Evolutionary conservation across 2,888 invertebrate genomes (phyloP).

Genomic region (Stenchaetothrips biformis): DNA sequence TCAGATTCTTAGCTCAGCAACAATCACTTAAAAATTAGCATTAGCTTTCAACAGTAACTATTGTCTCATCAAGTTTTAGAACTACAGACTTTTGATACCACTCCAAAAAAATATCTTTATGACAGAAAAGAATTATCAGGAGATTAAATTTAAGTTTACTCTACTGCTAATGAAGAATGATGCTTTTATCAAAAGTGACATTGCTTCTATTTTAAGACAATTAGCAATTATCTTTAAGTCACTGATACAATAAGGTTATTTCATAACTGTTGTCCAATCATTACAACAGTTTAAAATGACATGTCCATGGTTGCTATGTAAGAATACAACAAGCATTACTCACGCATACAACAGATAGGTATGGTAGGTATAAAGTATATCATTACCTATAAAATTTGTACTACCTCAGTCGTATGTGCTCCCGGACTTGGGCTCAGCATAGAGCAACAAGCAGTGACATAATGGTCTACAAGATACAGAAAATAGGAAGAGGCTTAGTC

Average conservation of each 20-base stretch:
- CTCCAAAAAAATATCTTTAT: too few species aligned
- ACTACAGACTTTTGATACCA: too few species aligned
- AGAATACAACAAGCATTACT: constrained; percentile 19
- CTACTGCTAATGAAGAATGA: too few species aligned
- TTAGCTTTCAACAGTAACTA: too few species aligned
- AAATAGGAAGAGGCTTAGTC: constrained; percentile 38
- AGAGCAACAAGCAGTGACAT: constrained; percentile 40
- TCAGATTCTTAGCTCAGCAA: background rate
- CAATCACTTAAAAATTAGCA: background rate
- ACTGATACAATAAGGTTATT: background rate
- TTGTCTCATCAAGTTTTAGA: background rate
- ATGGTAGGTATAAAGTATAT: constrained; percentile 32
- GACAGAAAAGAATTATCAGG: too few species aligned
- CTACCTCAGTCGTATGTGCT: constrained; percentile 39
- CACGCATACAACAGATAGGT: constrained; percentile 24
- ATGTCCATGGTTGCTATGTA: constrained; percentile 13
- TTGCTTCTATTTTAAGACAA: too few species aligned
- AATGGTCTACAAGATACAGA: constrained; percentile 43
- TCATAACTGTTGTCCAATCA: background rate
- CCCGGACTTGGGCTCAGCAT: constrained; percentile 38
- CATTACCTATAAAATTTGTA: constrained; percentile 36
- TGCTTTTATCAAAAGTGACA: too few species aligned
- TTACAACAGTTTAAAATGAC: constrained; percentile 7
- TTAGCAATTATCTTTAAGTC: background rate
- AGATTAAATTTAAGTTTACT: too few species aligned